phyloP scores from a whole-genome alignment of 1,140 invertebrate species.

The Penaeus japonicus region DNA sequence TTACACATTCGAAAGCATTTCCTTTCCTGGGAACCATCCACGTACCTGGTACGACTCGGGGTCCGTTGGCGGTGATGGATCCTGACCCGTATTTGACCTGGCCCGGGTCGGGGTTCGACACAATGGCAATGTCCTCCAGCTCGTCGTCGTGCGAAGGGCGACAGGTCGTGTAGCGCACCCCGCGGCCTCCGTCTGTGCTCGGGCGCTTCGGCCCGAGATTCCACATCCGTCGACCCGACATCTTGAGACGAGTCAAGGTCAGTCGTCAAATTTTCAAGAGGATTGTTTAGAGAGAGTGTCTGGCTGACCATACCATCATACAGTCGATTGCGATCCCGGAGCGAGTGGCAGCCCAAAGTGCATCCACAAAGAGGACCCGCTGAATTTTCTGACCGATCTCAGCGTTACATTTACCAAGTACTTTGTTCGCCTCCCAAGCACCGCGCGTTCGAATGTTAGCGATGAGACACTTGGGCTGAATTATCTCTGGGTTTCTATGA shows the following conservation, averaged over 20 bases:
- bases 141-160: slow-evolving; percentile 68
- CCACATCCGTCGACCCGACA: slow-evolving; percentile 49
- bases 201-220: slow-evolving; percentile 8
- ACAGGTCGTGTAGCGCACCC: slow-evolving; percentile 32
- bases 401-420: no score
- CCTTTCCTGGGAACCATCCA: slow-evolving; percentile 31
- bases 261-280: not conserved
- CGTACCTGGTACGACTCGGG: slow-evolving; percentile 73
- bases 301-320: not conserved
- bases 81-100: slow-evolving; percentile 72
- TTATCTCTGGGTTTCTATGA: no score
- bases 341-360: no score
- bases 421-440: no score
- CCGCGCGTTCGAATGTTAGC: no score
- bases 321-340: no score
- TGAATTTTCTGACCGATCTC: no score
- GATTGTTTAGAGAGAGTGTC: not conserved
- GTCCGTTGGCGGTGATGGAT: slow-evolving; percentile 71
- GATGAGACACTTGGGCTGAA: no score
- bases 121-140: slow-evolving; percentile 80
- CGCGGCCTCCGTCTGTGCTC: slow-evolving; percentile 29
- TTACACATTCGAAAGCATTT: no score
- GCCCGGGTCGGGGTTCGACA: slow-evolving; percentile 69
- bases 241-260: not conserved
- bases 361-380: no score